Percentiles rank a stretch among this genome's conserved stretches.
Evolutionary conservation across 2,113 vertebrate species (phyloP).

Genomic region (Eidolon helvum): DNA sequence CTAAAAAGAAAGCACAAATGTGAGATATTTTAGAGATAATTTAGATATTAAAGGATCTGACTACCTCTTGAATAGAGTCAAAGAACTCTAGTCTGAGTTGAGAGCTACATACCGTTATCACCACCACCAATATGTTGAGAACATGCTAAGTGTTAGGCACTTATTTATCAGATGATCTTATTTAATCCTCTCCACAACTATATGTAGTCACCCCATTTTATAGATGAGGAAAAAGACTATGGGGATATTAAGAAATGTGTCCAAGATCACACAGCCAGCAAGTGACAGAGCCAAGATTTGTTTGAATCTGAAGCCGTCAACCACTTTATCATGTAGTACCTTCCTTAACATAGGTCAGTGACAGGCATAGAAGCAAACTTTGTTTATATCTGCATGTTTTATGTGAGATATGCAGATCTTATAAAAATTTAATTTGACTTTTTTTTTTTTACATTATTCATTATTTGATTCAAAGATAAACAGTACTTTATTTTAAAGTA

Average conservation of each 20-base stretch:
- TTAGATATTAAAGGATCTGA: neutral
- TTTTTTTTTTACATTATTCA: constrained; percentile 35
- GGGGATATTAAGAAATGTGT: neutral
- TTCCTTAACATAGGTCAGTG: neutral
- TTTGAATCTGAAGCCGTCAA: neutral
- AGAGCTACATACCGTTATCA: neutral
- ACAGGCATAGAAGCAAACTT: neutral
- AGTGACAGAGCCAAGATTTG: neutral
- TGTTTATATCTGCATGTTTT: neutral
- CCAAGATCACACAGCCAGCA: neutral
- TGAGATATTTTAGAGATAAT: neutral
- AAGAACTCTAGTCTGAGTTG: neutral
- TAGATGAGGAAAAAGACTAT: neutral
- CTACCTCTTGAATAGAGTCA: neutral
- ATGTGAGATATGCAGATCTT: neutral
- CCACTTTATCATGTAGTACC: neutral
- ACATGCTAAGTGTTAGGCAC: neutral
- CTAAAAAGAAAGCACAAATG: neutral
- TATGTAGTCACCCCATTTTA: neutral
- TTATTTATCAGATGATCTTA: neutral
- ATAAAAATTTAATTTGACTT: neutral
- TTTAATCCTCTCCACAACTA: neutral
- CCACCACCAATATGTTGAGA: neutral
- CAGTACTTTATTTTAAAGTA: constrained; percentile 7
- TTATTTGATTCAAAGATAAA: constrained; percentile 22